A percentile compares a stretch with the other conserved stretches of the same genome.
Conservation (phyloP, 2,113 vertebrate species). For the Corythornis vintsioides region DNA sequence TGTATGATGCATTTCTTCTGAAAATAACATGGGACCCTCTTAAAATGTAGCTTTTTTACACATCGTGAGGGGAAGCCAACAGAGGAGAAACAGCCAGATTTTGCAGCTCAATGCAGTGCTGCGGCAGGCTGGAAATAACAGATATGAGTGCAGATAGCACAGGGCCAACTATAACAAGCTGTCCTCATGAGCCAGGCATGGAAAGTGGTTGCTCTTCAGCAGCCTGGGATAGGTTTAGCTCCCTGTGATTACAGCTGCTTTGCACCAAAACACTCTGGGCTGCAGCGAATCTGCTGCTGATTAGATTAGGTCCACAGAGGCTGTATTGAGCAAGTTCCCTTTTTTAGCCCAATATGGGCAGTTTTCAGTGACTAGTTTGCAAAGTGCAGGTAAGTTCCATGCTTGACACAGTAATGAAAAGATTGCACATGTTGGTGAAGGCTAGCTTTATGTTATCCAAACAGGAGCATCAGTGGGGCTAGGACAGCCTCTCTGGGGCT, state of each 20-base stretch:
- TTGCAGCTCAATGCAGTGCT: neutral
- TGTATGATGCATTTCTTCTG: neutral
- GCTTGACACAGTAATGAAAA: neutral
- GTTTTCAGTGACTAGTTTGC: neutral
- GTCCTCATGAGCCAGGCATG: rapidly evolving
- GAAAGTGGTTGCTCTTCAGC: neutral
- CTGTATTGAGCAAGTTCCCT: rapidly evolving
- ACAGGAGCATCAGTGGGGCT: neutral
- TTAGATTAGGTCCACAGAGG: neutral
- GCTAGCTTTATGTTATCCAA: neutral
- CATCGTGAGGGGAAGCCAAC: neutral
- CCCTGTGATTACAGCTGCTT: neutral
- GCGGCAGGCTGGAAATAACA: neutral
- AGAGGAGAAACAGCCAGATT: neutral
- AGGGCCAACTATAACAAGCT: neutral
- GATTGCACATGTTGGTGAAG: rapidly evolving
- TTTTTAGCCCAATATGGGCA: neutral
- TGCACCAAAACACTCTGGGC: neutral
- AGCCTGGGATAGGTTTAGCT: neutral
- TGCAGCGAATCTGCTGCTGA: neutral
- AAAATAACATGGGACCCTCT: neutral
- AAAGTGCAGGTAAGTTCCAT: neutral
- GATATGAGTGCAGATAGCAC: neutral
- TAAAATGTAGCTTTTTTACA: neutral
- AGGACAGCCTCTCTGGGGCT: neutral